Evolutionary conservation across 2,888 invertebrate genomes (phyloP).

Genomic region (Drosophila kanekoi): DNA sequence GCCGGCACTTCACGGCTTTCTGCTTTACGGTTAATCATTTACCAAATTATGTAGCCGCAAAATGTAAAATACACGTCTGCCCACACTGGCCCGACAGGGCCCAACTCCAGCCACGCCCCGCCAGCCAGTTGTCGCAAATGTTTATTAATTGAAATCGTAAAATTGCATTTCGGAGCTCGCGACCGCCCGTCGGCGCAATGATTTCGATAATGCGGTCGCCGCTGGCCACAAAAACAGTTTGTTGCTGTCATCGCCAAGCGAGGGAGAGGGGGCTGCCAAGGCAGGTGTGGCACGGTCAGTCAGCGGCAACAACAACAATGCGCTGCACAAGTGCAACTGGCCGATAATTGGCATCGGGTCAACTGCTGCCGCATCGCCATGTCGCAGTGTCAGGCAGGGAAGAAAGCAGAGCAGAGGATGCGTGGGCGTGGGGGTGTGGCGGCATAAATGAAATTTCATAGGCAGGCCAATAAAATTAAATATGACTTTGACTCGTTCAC

Average conservation of each 20-base stretch:
- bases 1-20: slow-evolving; percentile 65
- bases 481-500: slow-evolving; percentile 57
- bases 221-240: slow-evolving; percentile 78
- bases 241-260: slow-evolving; percentile 67
- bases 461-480: slow-evolving; percentile 65
- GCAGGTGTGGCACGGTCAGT: slow-evolving; percentile 16
- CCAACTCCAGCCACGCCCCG: not conserved
- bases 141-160: slow-evolving; percentile 80
- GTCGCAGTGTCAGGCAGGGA: slow-evolving; percentile 24
- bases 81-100: slow-evolving; percentile 12
- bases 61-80: slow-evolving; percentile 70
- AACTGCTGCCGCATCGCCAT: slow-evolving; percentile 48
- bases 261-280: not conserved
- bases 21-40: slow-evolving; percentile 73
- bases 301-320: slow-evolving; percentile 37
- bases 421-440: not conserved
- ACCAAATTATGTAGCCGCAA: slow-evolving; percentile 79
- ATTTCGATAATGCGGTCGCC: slow-evolving; percentile 78
- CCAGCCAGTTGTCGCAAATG: slow-evolving; percentile 71
- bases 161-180: slow-evolving; percentile 69
- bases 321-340: slow-evolving; percentile 41
- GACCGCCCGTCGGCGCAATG: slow-evolving; percentile 65
- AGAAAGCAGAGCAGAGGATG: not conserved
- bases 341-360: slow-evolving; percentile 73
- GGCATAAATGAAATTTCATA: slow-evolving; percentile 29